Base-by-base conservation (phyloP, 64 coral and sea anemone genomes). In the Montipora efflorescens region DNA sequence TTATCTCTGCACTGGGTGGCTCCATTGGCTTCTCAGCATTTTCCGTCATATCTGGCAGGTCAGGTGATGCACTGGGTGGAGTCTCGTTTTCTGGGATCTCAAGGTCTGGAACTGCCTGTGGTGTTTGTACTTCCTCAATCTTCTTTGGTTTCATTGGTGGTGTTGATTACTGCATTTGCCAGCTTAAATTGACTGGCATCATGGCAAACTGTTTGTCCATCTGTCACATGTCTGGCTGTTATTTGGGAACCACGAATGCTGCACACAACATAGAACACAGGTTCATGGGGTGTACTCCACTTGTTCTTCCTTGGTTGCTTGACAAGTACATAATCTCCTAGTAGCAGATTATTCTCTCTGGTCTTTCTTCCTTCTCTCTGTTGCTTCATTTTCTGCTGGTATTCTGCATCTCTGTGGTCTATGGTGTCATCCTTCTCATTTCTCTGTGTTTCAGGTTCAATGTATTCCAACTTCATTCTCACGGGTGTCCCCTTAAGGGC, bases 281-380 rank as follows among this genome's bases (percentile, higher is more conserved):
- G 93, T 87, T 95, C 88, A 71, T 95, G 87, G 48, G 87, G 93
- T 86, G 88, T 95, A 71, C 74, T 85, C 94, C 89, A 95, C 71
- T 95, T 95, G 58, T 81, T 95, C 58, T 87, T 95, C 67, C 21
- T 94, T 59, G 12, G 2, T 36, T 95, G 93, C 77, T 70, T 87
- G 5, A 95, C 88, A 57, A 95, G 15, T 1, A 90, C 16, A 71
- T 71, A 87, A 75, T 95, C 88, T 69, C 94, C 82, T 19, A 95
- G 52, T 15, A 91, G 15, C 72, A 95, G 82, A 19, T 79, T 90
- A 9, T 47, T 90, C 74, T 89, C 87, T 81, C 58, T 90, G 46
- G 93, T 91, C 14, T 89, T 58, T 21, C 75, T 95, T 0, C 53
- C 47, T 80, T 95, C 93, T 91, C 89, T 79, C 14, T 87, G 45